phyloP scores from a whole-genome alignment of 2,113 vertebrate species.

The Eurystomus gularis region DNA sequence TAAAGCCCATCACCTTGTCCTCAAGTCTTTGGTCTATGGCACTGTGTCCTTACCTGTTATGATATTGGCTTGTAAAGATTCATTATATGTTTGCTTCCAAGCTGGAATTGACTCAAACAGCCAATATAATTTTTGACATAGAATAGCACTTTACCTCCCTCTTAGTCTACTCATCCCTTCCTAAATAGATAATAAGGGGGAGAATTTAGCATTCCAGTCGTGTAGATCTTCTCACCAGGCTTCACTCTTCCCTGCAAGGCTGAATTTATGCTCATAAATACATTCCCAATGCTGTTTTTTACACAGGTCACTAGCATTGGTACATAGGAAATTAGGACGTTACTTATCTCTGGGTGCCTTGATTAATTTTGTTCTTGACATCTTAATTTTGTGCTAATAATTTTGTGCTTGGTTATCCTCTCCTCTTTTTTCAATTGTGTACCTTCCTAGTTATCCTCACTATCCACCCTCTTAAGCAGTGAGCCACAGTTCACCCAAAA shows the following conservation, averaged over 20 bases:
- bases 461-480: neutral
- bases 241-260: neutral
- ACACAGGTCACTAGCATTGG: neutral
- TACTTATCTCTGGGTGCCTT: neutral
- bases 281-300: neutral
- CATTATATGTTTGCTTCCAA: neutral
- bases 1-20: neutral
- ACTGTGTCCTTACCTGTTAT: neutral
- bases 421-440: neutral
- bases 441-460: neutral
- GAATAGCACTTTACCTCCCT: neutral
- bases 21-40: neutral
- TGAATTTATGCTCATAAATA: neutral
- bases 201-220: neutral
- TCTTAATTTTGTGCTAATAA: constrained; percentile 17
- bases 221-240: neutral
- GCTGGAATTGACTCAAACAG: neutral
- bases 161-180: neutral
- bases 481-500: neutral
- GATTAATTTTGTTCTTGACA: constrained; percentile 2
- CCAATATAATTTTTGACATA: neutral
- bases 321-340: neutral
- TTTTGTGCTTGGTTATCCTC: neutral
- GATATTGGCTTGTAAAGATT: neutral
- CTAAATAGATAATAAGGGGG: neutral